Evolutionary conservation across 2,888 invertebrate genomes (phyloP).

Genomic region (Hydropsyche betteni): DNA sequence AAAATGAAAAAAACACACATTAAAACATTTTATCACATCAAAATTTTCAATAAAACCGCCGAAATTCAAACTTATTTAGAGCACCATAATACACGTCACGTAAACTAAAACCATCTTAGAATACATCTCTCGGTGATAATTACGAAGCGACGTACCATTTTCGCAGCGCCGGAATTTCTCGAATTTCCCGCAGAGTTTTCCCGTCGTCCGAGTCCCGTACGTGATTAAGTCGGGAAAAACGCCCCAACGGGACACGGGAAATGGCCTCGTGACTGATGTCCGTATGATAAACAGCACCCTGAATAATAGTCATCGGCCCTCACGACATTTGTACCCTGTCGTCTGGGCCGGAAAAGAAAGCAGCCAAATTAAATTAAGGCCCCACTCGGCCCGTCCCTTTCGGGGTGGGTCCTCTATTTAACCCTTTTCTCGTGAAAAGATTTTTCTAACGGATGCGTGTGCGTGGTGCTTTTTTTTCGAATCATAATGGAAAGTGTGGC

Average conservation of each 20-base stretch:
- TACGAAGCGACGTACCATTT: not conserved
- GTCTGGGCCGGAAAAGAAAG: not conserved
- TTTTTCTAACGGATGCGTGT: not conserved
- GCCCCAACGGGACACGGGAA: conserved; percentile 1
- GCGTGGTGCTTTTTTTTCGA: not conserved
- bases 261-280: conserved; percentile 20
- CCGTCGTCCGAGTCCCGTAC: not conserved
- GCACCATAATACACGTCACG: no score
- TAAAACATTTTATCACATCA: no score
- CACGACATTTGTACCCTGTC: conserved; percentile 27
- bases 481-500: no score
- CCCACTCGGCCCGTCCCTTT: not conserved
- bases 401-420: no score
- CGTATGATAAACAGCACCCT: conserved; percentile 22
- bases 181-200: conserved; percentile 5
- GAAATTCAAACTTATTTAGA: no score
- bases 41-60: no score
- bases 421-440: not conserved
- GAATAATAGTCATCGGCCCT: conserved; percentile 26
- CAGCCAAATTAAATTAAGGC: conserved; percentile 7
- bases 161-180: conserved; percentile 4
- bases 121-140: no score
- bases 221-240: conserved; percentile 23
- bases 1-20: no score
- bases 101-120: no score